phyloP scores from a whole-genome alignment of 2,797 vertebrate species.

The Leptodactylus fallax region DNA sequence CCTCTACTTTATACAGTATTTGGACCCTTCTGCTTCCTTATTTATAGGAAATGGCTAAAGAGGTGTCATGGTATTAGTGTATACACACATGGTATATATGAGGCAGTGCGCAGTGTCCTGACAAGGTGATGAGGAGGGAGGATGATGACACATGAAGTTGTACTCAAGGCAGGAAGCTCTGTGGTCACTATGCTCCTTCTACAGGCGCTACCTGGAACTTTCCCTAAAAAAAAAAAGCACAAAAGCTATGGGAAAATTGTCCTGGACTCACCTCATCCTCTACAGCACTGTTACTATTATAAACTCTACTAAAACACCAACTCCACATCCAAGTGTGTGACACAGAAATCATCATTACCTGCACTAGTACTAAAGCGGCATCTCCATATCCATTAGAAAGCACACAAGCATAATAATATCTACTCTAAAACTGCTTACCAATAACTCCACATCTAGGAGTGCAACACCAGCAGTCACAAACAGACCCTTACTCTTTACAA shows the following conservation, averaged over 20 bases:
- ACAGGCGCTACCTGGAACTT: constrained; percentile 70
- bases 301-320: background rate
- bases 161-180: background rate
- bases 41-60: too few relatives aligned
- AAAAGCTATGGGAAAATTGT: background rate
- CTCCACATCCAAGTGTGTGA: background rate
- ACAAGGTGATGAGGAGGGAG: constrained; percentile 14
- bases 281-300: too few relatives aligned
- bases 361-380: background rate
- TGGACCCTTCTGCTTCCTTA: too few relatives aligned
- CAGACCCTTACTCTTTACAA: too few relatives aligned
- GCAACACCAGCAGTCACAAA: too few relatives aligned
- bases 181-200: constrained; percentile 68
- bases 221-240: constrained; percentile 58
- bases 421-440: too few relatives aligned
- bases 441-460: too few relatives aligned
- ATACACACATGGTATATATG: too few relatives aligned
- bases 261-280: background rate
- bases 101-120: background rate
- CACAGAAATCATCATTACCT: background rate
- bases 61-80: too few relatives aligned
- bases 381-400: background rate
- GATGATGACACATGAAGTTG: constrained; percentile 30
- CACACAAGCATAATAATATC: too few relatives aligned
- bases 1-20: too few relatives aligned